Evolutionary conservation across 2,113 vertebrate species (phyloP).

Genomic region (Chaetops frenatus): DNA sequence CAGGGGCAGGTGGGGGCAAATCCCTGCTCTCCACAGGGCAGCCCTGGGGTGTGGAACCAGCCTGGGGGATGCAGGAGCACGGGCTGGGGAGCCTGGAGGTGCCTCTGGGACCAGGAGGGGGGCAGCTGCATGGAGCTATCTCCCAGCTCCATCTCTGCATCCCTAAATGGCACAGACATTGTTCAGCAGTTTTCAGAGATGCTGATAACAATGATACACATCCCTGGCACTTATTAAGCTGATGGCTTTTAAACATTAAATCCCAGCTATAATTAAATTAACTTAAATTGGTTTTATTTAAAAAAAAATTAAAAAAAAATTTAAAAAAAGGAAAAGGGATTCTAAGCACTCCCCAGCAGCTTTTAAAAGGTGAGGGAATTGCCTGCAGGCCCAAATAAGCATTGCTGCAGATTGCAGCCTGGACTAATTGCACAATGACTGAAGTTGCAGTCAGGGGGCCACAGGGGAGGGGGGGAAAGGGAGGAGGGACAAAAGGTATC

Average conservation of each 20-base stretch:
- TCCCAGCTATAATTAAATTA: conserved; percentile 54
- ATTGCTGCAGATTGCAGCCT: background rate
- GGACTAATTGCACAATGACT: background rate
- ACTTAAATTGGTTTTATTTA: background rate
- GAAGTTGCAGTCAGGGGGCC: background rate
- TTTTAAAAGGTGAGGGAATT: conserved; percentile 37
- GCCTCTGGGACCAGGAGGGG: background rate
- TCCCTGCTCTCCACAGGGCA: background rate
- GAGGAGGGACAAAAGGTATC: background rate
- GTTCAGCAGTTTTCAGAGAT: conserved; percentile 47
- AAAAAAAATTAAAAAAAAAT: no score
- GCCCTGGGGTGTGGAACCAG: background rate
- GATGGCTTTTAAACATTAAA: conserved; percentile 46
- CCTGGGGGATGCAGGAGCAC: accelerated
- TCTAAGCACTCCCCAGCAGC: background rate
- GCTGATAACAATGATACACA: conserved; percentile 14
- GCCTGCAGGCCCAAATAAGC: conserved; percentile 9
- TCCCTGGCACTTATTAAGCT: conserved; percentile 18
- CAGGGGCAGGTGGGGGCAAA: background rate
- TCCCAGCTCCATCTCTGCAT: background rate
- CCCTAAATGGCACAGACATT: background rate
- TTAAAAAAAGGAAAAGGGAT: background rate
- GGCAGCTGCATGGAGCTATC: background rate
- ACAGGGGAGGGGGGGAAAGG: background rate
- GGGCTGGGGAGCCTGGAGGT: background rate